phyloP scores from a whole-genome alignment of 1,140 invertebrate genomes.

The Belonocnema kinseyi region DNA sequence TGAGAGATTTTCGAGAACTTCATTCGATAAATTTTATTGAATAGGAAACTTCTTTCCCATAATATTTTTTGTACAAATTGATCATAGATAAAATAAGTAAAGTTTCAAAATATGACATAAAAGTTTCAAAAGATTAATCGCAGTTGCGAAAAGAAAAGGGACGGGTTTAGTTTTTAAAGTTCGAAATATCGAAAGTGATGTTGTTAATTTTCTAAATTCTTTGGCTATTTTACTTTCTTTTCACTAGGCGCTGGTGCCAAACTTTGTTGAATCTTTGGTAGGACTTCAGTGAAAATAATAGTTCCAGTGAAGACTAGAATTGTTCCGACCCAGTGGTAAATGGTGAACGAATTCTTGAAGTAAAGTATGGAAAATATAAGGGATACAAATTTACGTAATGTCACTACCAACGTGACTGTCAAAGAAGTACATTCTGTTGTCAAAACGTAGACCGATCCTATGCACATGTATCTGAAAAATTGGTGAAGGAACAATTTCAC shows the following conservation, averaged over 20 bases:
- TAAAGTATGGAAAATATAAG: conserved; percentile 96
- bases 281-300: conserved; percentile 91
- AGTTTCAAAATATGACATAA: no score
- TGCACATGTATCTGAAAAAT: conserved; percentile 86
- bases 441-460: conserved; percentile 94
- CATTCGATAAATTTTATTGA: no score
- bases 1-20: no score
- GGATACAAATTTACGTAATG: conserved; percentile 96
- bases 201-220: conserved; percentile 16
- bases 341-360: conserved; percentile 95
- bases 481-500: conserved; percentile 52
- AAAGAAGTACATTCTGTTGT: conserved; percentile 96
- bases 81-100: no score
- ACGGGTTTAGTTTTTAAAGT: neutral
- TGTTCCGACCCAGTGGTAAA: conserved; percentile 95
- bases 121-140: neutral
- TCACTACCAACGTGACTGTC: conserved; percentile 96
- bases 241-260: conserved; percentile 35
- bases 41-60: no score
- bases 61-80: no score
- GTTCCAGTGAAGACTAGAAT: conserved; percentile 94
- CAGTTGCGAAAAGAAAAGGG: no score
- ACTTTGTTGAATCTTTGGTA: conserved; percentile 60
- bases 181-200: neutral
- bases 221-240: conserved; percentile 58